phyloP scores from a whole-genome alignment of 2,797 vertebrate species.

The Echeneis naucrates region DNA sequence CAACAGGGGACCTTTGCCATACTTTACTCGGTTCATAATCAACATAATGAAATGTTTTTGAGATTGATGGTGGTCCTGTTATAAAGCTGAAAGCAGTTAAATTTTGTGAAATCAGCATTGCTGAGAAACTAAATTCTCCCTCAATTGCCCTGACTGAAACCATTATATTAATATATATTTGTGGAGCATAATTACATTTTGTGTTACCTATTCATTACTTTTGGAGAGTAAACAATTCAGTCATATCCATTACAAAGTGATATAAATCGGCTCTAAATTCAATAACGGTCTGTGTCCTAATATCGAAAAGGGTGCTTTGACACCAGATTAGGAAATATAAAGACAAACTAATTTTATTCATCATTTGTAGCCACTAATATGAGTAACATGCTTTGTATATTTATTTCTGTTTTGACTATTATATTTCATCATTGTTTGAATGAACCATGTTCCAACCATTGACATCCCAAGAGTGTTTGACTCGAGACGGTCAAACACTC shows the following conservation, averaged over 20 bases:
- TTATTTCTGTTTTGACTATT: not conserved
- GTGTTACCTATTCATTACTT: slow-evolving; percentile 47
- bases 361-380: not conserved
- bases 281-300: slow-evolving; percentile 23
- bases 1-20: too few relatives aligned
- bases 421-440: not conserved
- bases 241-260: slow-evolving; percentile 39
- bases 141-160: slow-evolving; percentile 5
- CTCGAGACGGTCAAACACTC: too few relatives aligned
- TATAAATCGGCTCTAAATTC: slow-evolving; percentile 48
- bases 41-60: not conserved
- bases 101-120: slow-evolving; percentile 39
- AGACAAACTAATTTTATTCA: not conserved
- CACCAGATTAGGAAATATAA: not conserved
- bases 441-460: too few relatives aligned
- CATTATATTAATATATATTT: slow-evolving; percentile 42
- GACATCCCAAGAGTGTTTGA: slow-evolving; percentile 5
- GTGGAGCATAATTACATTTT: slow-evolving; percentile 23
- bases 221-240: slow-evolving; percentile 24
- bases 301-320: slow-evolving; percentile 18
- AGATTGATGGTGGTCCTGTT: slow-evolving; percentile 2
- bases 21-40: not conserved
- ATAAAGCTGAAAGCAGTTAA: slow-evolving; percentile 16
- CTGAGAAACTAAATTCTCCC: slow-evolving; percentile 20
- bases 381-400: not conserved